Evolutionary conservation across 2,113 vertebrate genomes (phyloP).

Genomic region (Alaudala cheleensis): DNA sequence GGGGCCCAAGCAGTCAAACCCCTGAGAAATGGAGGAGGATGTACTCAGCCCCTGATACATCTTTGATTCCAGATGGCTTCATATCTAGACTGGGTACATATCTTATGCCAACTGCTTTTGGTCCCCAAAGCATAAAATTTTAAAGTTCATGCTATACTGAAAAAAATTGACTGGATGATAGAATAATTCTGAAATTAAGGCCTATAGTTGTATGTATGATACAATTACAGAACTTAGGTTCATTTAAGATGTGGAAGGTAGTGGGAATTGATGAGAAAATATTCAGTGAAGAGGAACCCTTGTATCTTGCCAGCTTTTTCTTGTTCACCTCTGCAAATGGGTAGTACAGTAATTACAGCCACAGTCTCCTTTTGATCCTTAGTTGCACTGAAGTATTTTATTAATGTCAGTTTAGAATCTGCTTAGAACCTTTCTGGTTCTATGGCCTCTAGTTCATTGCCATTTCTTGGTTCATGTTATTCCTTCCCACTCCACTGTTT

Average conservation of each 20-base stretch:
- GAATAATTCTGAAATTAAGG: neutral
- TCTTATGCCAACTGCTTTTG: neutral
- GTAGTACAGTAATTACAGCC: neutral
- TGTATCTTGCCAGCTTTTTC: neutral
- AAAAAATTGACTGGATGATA: neutral
- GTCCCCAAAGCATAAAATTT: neutral
- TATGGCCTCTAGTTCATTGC: neutral
- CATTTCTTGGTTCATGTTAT: neutral
- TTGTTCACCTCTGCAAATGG: neutral
- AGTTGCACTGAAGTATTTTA: neutral
- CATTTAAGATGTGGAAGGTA: neutral
- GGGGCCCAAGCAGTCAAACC: neutral
- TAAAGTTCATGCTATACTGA: neutral
- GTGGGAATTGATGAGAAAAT: neutral
- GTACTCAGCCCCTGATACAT: rapidly evolving
- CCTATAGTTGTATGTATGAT: neutral
- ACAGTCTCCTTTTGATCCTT: neutral
- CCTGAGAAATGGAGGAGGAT: neutral
- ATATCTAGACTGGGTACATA: neutral
- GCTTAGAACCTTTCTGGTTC: neutral
- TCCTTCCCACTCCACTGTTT: neutral
- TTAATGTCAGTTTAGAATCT: neutral
- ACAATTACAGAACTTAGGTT: neutral
- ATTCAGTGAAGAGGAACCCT: neutral
- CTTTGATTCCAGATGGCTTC: neutral